Evolutionary conservation across 2,888 invertebrate genomes (phyloP), one percentile per base, ranked within the genome.

Genomic region (Tachina lurida): DNA sequence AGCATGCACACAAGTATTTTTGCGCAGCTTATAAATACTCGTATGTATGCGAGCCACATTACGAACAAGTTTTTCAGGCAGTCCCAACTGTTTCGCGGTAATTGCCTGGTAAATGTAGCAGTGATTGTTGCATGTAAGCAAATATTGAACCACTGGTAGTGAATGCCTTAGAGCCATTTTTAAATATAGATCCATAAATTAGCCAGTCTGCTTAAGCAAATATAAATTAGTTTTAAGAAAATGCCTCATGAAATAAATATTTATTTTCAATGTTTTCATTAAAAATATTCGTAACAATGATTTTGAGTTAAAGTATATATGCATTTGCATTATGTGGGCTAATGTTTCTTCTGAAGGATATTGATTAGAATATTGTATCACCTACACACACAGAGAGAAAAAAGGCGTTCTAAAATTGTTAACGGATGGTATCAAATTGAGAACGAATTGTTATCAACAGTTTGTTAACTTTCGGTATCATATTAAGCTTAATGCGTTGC

Each of bases 181-280:
- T 45, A 49, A 73, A 83, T 68, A 83, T 73, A 76, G 76, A 67
- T 63, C 86, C 80, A 86, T 83, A 86, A 80, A 86, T 83, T 73
- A 73, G 56, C 67, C 52, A 80, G 60, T 31, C 47, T 71, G 62
- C 15, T 9, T n/a, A 65, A 76, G 31, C 19, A 17, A 52, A 58
- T 19, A 56, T 3, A 63, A 54, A 47, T 56, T 54, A 13, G 17
- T 60, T 47, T 10, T 22, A 15, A 63, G 2, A 9, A 62, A 17
- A 15, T 45, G n/a, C n/a, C n/a, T n/a, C 39, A 49, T 56, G 45
- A 45, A 43, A 22, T 19, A 76, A 45, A 43, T 47, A 54, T 75
- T 75, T 63, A 10, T 13, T 43, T 70, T 31, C 43, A 45, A 70
- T 78, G 60, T 60, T 70, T 78, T 70, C 19, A 63, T 58, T 56